Evolutionary conservation across 2,113 vertebrate genomes (phyloP), one percentile per base, ranked within the genome.

Genomic region (Conger conger): DNA sequence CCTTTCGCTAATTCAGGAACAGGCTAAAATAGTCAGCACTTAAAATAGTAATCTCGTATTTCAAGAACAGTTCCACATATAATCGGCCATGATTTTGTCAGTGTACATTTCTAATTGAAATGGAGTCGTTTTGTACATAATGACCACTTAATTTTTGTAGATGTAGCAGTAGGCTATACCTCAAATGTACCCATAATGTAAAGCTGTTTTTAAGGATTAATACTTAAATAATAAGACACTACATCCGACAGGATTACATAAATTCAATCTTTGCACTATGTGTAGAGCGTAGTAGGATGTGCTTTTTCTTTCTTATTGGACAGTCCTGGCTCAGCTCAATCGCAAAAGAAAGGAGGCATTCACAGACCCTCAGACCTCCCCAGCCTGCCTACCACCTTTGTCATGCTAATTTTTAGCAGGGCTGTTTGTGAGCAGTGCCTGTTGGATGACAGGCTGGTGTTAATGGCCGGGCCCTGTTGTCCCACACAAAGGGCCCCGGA

Each of bases 381-480:
- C 73, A 38, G 33, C 30, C 33, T 53, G 40, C 45, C 42, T 30
- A 23, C 82, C 57, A 42, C 88, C 81, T 92, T 96, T 96, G 94
- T 96, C 88, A 96, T 96, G 94, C 91, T 94, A 94, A 96, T 94
- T 85, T 85, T 85, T 89, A 87, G 90, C 94, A 92, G 92, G 92
- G 91, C 87, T 89, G 91, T 89, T 89, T 90, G 88, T 82, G 89
- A 93, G 93, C 89, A 80, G 87, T 91, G 93, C 89, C 88, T 89
- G 87, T 93, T 91, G 91, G 93, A 92, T 94, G 92, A 93, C 92
- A 90, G 91, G 90, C 91, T 92, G 88, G 89, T 89, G 93, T 92
- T 92, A 92, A 94, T 92, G 89, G 91, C 88, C 76, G 37, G 83
- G 42, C 45, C 40, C 73, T 84, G 83, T 76, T 91, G 91, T 92